Evolutionary conservation across 2,888 invertebrate species (phyloP), one percentile per base, ranked within the genome.

Genomic region (Xestia ashworthii): DNA sequence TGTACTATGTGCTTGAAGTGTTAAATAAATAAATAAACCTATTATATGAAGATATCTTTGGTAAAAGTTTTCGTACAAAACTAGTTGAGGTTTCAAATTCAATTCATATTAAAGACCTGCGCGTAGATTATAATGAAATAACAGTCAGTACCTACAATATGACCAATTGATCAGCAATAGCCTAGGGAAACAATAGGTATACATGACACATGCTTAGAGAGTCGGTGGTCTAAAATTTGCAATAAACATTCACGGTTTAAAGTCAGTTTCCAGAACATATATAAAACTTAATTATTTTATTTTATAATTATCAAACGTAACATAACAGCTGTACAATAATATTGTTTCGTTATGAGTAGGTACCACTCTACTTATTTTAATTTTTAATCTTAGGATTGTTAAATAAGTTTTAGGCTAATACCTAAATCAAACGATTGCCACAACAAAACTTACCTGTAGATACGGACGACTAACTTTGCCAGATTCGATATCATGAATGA

Each of bases 391-490:
- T 12, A 53, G 46, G 0, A 60, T 41, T 48, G n/a, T 58, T 16
- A 2, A 38, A 67, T 72, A 2, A 68, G 16, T 62, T 46, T 67
- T 60, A 65, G 48, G 38, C 41, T 73, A 82, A 87, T 84, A n/a
- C n/a, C n/a, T n/a, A 68, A 85, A 82, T 80, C 79, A 88, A 77
- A 77, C 9, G n/a, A 85, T 78, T 87, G 86, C 85, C 86, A 89
- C 85, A 90, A 88, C 83, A 89, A 90, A 90, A 91, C 95, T 92
- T 90, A 95, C 95, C 95, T 95, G 95, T 94, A 94, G 93, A 93
- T 92, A 89, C 90, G 90, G 85, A 76, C 88, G 82, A 85, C 86
- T 83, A 88, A 83, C 88, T 90, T 82, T 91, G 90, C 89, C 90
- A 91, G 90, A 88, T 86, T 25, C n/a, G 12, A 25, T 55, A 55